Evolutionary conservation across 1,140 invertebrate genomes (phyloP).

Genomic region (Calephelis nemesis): DNA sequence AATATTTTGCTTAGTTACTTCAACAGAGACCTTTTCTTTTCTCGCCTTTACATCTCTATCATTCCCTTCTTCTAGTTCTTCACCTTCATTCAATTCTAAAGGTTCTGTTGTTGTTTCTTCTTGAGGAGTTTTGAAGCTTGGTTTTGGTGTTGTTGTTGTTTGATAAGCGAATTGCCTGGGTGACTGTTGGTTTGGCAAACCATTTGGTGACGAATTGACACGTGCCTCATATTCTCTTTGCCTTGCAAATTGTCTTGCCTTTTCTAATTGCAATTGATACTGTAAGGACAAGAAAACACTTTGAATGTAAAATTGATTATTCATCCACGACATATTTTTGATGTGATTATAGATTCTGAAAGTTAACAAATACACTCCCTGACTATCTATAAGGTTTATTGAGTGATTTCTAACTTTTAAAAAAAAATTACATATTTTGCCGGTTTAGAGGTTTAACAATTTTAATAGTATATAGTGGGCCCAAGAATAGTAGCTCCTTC

Average conservation of each 20-base stretch:
- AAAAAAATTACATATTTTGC: no score
- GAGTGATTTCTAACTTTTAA: no score
- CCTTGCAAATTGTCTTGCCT: conserved; percentile 52
- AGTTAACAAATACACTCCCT: no score
- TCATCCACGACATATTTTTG: neutral
- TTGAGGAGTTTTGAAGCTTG: conserved; percentile 35
- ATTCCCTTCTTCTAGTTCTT: conserved; percentile 43
- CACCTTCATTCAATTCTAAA: conserved; percentile 51
- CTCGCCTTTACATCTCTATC: conserved; percentile 29
- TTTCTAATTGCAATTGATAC: conserved; percentile 61
- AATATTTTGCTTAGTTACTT: conserved; percentile 64
- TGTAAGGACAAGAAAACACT: conserved; percentile 30
- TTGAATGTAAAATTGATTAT: neutral
- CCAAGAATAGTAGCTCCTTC: no score
- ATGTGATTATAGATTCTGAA: no score
- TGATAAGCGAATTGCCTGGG: conserved; percentile 55
- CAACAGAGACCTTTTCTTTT: conserved; percentile 55
- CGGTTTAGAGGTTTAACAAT: no score
- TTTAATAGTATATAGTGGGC: no score
- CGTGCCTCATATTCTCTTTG: conserved; percentile 56
- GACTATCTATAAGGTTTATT: no score
- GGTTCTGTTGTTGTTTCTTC: conserved; percentile 49
- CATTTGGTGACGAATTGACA: conserved; percentile 39
- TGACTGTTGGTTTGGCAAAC: conserved; percentile 43
- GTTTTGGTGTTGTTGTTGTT: conserved; percentile 44